Conservation (phyloP, 2,113 vertebrate genomes). For the Eudyptes chrysolophus region DNA sequence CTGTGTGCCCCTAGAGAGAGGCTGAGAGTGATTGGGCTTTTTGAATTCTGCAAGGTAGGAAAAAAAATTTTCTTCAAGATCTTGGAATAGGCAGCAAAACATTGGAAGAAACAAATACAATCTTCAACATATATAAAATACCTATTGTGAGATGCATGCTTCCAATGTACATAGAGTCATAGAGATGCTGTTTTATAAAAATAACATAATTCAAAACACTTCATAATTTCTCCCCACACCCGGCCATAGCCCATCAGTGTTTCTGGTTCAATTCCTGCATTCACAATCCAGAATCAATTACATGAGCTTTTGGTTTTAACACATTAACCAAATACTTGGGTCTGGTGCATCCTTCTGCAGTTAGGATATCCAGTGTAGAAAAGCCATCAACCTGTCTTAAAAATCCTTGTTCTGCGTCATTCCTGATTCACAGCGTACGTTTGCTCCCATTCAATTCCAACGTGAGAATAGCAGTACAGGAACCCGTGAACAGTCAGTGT, state of each 20-base stretch:
- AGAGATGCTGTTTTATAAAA: neutral
- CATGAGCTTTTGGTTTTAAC: neutral
- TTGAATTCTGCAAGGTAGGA: neutral
- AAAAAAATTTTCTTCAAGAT: neutral
- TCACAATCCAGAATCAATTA: neutral
- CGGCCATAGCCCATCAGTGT: rapidly evolving
- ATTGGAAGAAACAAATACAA: neutral
- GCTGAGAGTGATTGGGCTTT: neutral
- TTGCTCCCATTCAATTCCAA: constrained; percentile 80
- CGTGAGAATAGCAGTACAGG: constrained; percentile 79
- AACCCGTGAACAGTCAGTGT: constrained; percentile 75
- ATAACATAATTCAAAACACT: neutral
- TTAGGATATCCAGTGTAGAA: neutral
- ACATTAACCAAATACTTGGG: neutral
- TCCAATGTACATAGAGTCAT: neutral
- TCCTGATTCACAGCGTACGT: neutral
- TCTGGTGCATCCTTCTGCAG: neutral
- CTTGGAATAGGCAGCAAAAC: neutral
- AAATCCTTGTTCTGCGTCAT: neutral
- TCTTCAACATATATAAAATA: neutral
- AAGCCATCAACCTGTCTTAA: neutral
- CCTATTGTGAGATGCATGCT: neutral
- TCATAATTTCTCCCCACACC: neutral
- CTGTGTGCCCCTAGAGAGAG: neutral
- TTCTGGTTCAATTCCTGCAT: neutral